phyloP scores from a whole-genome alignment of 1,140 invertebrate species.

The Drosophila neocordata region DNA sequence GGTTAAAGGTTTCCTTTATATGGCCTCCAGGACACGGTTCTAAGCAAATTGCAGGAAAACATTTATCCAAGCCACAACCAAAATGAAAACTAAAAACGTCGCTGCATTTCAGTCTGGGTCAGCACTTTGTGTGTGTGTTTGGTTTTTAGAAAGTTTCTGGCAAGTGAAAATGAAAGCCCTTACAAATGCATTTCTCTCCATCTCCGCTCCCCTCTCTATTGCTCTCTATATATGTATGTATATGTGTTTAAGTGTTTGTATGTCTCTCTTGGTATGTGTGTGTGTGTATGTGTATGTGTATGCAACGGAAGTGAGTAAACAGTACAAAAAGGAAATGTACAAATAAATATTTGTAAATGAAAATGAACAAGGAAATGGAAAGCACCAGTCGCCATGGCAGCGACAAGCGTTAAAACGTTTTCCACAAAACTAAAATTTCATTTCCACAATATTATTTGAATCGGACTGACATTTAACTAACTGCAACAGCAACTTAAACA shows the following conservation, averaged over 20 bases:
- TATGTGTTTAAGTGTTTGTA: background rate
- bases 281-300: slow-evolving; percentile 24
- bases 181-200: slow-evolving; percentile 16
- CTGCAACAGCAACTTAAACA: slow-evolving; percentile 31
- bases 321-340: slow-evolving; percentile 65
- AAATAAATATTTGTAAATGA: slow-evolving; percentile 80
- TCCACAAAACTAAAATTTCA: slow-evolving; percentile 40
- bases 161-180: slow-evolving; percentile 72
- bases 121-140: slow-evolving; percentile 52
- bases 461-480: background rate
- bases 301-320: slow-evolving; percentile 69
- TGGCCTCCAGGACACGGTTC: slow-evolving; percentile 27
- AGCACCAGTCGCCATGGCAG: slow-evolving; percentile 50
- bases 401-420: slow-evolving; percentile 61
- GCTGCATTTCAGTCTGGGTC: slow-evolving; percentile 56
- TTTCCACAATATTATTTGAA: slow-evolving; percentile 12
- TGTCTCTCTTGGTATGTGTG: background rate
- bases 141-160: slow-evolving; percentile 45
- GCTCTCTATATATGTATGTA: background rate
- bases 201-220: no score
- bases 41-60: slow-evolving; percentile 65
- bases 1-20: slow-evolving; percentile 18
- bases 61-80: slow-evolving; percentile 40
- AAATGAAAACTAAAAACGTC: slow-evolving; percentile 67
- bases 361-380: slow-evolving; percentile 71